Evolutionary conservation across 2,888 invertebrate genomes (phyloP), one percentile per base, ranked within the genome.

Genomic region (Drosophila setosimentum): DNA sequence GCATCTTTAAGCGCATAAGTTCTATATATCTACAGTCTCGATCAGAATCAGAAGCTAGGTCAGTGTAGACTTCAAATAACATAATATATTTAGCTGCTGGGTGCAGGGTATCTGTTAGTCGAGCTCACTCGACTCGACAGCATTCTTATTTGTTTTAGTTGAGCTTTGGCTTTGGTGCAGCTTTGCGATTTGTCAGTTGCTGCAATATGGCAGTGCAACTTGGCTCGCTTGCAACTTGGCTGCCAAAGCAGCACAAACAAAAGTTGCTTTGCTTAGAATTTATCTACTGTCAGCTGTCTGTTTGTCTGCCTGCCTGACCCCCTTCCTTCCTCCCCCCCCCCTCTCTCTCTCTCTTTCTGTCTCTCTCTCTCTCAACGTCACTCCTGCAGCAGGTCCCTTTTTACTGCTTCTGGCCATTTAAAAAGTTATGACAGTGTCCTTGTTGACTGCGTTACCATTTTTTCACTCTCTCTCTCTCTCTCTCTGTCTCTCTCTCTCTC

Each of bases 391-490:
- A 29, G 21, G 42, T 40, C 30, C 45, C 29, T 49, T 45, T 55
- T 61, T 60, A n/a, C 61, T 65, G 53, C 75, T 77, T 21, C 60
- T 73, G 83, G 79, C 83, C 82, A 84, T 87, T 88, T 83, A 80
- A 84, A 86, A 88, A 87, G 86, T 87, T 87, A 87, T 87, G 87
- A 87, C 88, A 87, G 76, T 83, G 79, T 87, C 86, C 87, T 87
- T 86, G 84, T 82, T 87, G 87, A 72, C 82, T 87, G 75, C 73
- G 76, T 75, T 80, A 80, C 82, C 70, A 77, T 84, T 74, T 62
- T 70, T 51, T 49, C 71, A 61, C 68, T 63, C 49, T 45, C 13
- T 42, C 67, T 50, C 63, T 61, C 61, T 72, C 68, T 72, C 24
- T 55, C 78, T 59, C 61, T 49, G 55, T 35, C 2, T 62, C 62